Base-by-base conservation (phyloP, 1,140 invertebrate genomes). In the Hyposmocoma kahamanoa region DNA sequence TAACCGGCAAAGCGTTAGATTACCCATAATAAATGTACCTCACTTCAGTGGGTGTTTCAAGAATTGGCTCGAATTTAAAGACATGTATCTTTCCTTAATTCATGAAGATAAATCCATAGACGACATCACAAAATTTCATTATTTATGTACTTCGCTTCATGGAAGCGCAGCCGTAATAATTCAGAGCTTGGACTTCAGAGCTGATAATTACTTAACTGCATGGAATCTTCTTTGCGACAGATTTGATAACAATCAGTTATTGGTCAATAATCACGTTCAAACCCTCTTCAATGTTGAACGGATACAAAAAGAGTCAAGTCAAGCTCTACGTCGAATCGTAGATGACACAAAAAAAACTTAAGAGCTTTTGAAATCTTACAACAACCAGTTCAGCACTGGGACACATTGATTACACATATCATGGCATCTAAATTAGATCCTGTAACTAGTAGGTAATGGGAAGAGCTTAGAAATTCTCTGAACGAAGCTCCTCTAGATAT, bases 331-430 rank as follows among this genome's bases (percentile, higher is more conserved):
- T 22, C 21, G 22, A 18, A 11, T 43, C 28, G 28, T 43, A 28
- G 42, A 43, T 15, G 22, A 24, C 11, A 43, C 42, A 4, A 28
- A 43, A 43, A 43, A 43, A 43, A 43, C 22, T 22, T 43, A 15
- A 11, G 42, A 15, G 42, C 42, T 24, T 17, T 43, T 24, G n/a
- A 21, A 0, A 24, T 22, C 5, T 43, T 43, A 43, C 21, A 18
- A n/a, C 19, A 43, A 43, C 21, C n/a, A 22, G 28, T 21, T 24
- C n/a, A 42, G 11, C 20, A 42, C 20, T 42, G 39, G 39, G 39
- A 22, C 20, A 22, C 21, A 3, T 42, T 42, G 22, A 42, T 42
- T 22, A 42, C 22, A 42, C 39, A 42, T 15, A 42, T 42, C 6
- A 42, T 42, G 38, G 18, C 39, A 9, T 18, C 20, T 11, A 42